Conservation (phyloP, 2,113 vertebrate species). For the Chlorodrepanis virens region DNA sequence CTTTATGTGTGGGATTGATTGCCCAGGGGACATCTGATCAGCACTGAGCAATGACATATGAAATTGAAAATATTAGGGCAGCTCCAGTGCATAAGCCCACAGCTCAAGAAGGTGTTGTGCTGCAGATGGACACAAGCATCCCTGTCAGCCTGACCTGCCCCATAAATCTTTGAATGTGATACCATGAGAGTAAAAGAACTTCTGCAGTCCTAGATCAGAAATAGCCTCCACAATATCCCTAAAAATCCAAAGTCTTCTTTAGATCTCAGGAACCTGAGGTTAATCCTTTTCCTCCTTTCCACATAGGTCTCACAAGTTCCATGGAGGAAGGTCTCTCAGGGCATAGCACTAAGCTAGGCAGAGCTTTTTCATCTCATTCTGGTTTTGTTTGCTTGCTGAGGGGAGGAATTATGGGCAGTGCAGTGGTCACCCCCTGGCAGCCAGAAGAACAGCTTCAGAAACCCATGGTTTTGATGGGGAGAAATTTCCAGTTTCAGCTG, state of each 20-base stretch:
- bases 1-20: background rate
- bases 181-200: background rate
- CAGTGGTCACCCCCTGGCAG: background rate
- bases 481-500: background rate
- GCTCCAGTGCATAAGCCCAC: background rate
- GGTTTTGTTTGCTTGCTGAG: background rate
- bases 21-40: background rate
- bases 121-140: background rate
- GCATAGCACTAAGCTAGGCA: too few relatives aligned
- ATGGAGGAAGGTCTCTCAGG: fast-evolving
- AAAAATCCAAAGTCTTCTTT: background rate
- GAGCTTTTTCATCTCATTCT: fast-evolving
- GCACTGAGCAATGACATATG: background rate
- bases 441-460: background rate
- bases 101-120: background rate
- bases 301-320: background rate
- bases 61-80: background rate
- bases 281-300: background rate
- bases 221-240: background rate
- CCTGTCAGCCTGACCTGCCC: background rate
- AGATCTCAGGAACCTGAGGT: background rate
- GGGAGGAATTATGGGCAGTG: fast-evolving
- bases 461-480: background rate
- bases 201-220: background rate
- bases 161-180: background rate